A percentile compares a stretch with the other conserved stretches of the same genome.
Conservation (phyloP, 2,888 invertebrate genomes). For the Agonopterix heracliana region DNA sequence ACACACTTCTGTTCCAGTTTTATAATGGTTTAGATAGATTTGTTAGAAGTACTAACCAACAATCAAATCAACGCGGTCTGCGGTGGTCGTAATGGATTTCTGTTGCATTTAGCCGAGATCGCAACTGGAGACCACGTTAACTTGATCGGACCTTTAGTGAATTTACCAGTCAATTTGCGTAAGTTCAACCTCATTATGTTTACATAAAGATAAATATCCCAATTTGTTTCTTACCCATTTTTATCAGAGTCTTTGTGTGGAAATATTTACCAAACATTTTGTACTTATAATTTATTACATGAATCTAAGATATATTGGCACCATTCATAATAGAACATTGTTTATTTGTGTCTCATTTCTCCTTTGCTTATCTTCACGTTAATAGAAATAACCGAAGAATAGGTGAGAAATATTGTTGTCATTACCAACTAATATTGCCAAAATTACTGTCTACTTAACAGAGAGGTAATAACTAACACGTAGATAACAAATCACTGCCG, state of each 20-base stretch:
- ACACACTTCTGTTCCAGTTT: too few species aligned
- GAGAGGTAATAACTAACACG: too few species aligned
- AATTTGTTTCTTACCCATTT: slow-evolving; percentile 53
- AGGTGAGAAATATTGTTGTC: not conserved
- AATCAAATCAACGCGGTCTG: too few species aligned
- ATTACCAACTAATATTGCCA: slow-evolving; percentile 2
- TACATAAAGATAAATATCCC: slow-evolving; percentile 60
- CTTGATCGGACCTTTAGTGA: slow-evolving; percentile 25
- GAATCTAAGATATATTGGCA: slow-evolving; percentile 29
- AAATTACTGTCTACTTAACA: not conserved
- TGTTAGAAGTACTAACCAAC: too few species aligned
- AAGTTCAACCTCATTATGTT: slow-evolving; percentile 57
- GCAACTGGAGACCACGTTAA: too few species aligned
- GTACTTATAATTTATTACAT: slow-evolving; percentile 28
- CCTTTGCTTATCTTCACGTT: slow-evolving; percentile 8
- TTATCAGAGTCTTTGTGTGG: slow-evolving; percentile 38
- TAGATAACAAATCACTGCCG: too few species aligned
- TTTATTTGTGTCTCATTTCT: slow-evolving; percentile 6
- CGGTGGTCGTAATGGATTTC: too few species aligned
- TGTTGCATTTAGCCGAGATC: too few species aligned
- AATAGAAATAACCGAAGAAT: slow-evolving; percentile 10
- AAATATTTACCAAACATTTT: slow-evolving; percentile 35
- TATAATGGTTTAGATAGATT: too few species aligned
- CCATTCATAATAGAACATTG: slow-evolving; percentile 17
- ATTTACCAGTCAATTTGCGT: slow-evolving; percentile 55